Evolutionary conservation across 2,888 invertebrate species (phyloP), one percentile per base, ranked within the genome.

Genomic region (Acrocyrtus sp.): DNA sequence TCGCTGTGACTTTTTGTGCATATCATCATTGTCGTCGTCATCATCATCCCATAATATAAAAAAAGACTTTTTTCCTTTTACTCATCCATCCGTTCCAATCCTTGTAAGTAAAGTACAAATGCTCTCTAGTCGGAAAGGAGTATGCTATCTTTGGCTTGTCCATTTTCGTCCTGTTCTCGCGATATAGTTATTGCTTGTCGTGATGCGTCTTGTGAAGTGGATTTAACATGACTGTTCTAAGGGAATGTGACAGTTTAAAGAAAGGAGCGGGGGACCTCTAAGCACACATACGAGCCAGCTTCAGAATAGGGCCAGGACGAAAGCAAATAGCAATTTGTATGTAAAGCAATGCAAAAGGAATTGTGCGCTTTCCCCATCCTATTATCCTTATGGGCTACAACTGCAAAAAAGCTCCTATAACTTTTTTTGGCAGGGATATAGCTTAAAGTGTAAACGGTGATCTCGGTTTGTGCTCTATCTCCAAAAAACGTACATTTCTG

Each of bases 171-270:
- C n/a, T n/a, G n/a, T n/a, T n/a, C n/a, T n/a, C n/a, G n/a, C n/a
- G n/a, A n/a, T 48, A 61, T 61, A 61, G 61, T 61, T 61, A 61
- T 61, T 50, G 61, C 48, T 56, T 69, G 69, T 69, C 69, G 45
- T 69, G 69, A 69, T 69, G 61, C 54, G 61, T 61, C 41, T n/a
- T 54, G 61, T 61, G 69, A 69, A 69, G 69, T 61, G 61, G 61
- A 69, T 61, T 69, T 61, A n/a, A 61, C 61, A 69, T 69, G 69
- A 29, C 48, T 54, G 69, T 69, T 63, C 58, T 61, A 54, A 61
- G 69, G 34, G 61, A 69, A 69, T 69, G 69, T 69, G 69, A 69
- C 69, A 69, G 61, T 69, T 69, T 69, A 69, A 69, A 69, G n/a
- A 61, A 48, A 61, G 69, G 61, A 45, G 56, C 69, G 47, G 34